These are phyloP conservation scores for Anomalospiza imberbis DNA, from an alignment of 2,797 vertebrate species.

Conservation along the genomic window DNA sequence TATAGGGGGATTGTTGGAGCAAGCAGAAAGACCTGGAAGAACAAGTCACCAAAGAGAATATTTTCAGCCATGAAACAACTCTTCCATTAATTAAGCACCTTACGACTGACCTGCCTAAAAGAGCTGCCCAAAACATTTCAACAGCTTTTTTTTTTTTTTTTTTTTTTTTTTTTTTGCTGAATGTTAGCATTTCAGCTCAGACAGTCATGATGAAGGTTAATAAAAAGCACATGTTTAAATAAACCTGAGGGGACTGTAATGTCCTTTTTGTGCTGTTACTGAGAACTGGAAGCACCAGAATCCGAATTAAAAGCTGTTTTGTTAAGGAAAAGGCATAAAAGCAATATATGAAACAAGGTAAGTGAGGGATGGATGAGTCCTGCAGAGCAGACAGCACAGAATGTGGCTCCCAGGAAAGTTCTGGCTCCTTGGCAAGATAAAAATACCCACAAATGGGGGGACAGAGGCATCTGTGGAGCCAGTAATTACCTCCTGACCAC, in stretches of 20 bases:
- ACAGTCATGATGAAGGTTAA: neutral
- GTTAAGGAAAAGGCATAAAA: neutral
- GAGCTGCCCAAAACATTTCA: neutral
- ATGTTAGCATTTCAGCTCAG: neutral
- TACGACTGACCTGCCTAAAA: neutral
- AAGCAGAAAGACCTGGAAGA: neutral
- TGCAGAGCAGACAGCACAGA: neutral
- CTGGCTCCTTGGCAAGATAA: neutral
- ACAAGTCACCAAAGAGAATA: neutral
- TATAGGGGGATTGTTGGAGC: neutral
- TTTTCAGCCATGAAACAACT: neutral
- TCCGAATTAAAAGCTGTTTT: neutral
- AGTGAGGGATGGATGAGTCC: neutral
- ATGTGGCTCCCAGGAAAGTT: neutral
- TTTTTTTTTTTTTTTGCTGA: neutral
- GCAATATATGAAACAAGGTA: neutral
- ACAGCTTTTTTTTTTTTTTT: neutral
- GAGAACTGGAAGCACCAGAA: neutral
- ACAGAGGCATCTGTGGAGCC: neutral
- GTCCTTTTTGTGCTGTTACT: constrained; percentile 10
- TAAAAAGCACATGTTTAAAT: constrained; percentile 7
- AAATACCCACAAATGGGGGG: neutral
- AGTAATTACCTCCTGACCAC: neutral
- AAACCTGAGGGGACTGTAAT: neutral
- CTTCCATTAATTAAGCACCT: neutral